phyloP scores from a whole-genome alignment of 2,888 invertebrate species.

The Agelastica alni region DNA sequence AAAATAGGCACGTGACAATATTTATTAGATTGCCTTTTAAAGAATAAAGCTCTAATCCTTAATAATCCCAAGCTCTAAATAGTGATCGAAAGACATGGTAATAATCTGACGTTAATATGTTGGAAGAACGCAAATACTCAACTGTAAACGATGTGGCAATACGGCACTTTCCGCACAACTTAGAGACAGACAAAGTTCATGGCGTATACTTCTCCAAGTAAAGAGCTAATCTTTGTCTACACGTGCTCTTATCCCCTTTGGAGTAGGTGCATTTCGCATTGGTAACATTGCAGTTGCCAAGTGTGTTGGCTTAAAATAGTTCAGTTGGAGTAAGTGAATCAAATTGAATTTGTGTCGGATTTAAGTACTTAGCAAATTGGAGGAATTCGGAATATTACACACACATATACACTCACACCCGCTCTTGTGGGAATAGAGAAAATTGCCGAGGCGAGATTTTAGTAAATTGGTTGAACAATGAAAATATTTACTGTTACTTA shows the following conservation, averaged over 20 bases:
- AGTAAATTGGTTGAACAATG: no score
- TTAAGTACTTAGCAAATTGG: constrained; percentile 5
- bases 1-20: no score
- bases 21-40: no score
- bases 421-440: neutral
- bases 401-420: neutral
- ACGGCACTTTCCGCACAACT: neutral
- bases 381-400: neutral
- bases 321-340: neutral
- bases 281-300: constrained; percentile 2
- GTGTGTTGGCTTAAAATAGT: constrained; percentile 3
- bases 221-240: constrained; percentile 12
- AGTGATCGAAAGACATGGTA: neutral
- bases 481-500: no score
- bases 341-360: constrained; percentile 3
- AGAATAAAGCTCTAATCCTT: no score
- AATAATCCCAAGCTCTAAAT: neutral
- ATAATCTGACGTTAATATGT: neutral
- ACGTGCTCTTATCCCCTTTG: constrained; percentile 6
- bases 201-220: constrained; percentile 1
- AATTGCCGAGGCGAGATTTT: neutral
- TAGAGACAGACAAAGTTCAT: constrained; percentile 1
- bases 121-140: neutral
- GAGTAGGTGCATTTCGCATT: constrained; percentile 7
- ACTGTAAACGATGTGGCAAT: neutral